Percentiles rank a stretch among this genome's conserved stretches.
phyloP scores from a whole-genome alignment of 2,113 vertebrate species.

The Hydrolagus affinis region DNA sequence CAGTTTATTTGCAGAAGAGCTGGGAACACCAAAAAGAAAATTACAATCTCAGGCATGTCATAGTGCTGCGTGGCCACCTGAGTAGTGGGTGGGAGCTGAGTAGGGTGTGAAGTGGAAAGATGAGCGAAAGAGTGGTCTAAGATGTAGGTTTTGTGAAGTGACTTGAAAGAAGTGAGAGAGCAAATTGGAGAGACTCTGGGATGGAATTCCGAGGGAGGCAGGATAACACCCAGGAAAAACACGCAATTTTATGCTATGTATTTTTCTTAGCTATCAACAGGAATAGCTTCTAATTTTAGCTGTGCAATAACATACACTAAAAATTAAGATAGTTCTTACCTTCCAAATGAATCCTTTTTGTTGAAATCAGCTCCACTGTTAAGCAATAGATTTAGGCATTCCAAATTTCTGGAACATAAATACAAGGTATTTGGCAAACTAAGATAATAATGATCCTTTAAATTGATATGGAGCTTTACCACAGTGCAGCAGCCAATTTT shows the following conservation, averaged over 20 bases:
- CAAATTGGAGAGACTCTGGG: not conserved
- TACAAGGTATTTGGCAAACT: not conserved
- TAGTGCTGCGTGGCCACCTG: no score
- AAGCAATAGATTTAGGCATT: constrained; percentile 94
- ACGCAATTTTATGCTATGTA: not conserved
- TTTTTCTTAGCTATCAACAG: not conserved
- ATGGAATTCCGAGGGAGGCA: not conserved
- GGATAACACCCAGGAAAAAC: not conserved
- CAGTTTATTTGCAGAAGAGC: no score
- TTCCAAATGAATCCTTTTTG: constrained; percentile 93
- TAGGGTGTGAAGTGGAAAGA: no score
- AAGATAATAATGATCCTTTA: no score
- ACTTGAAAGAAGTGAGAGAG: constrained; percentile 40
- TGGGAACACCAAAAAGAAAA: no score
- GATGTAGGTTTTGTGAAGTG: no score
- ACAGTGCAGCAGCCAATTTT: no score
- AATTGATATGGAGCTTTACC: no score
- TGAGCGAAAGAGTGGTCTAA: no score
- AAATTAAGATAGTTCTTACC: constrained; percentile 56
- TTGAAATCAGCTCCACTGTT: constrained; percentile 95
- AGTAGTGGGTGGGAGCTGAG: no score
- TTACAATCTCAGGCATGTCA: no score
- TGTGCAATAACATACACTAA: not conserved
- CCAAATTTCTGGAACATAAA: constrained; percentile 72
- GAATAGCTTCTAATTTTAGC: not conserved